Conservation (phyloP, 2,113 vertebrate species). For the Martes martes region DNA sequence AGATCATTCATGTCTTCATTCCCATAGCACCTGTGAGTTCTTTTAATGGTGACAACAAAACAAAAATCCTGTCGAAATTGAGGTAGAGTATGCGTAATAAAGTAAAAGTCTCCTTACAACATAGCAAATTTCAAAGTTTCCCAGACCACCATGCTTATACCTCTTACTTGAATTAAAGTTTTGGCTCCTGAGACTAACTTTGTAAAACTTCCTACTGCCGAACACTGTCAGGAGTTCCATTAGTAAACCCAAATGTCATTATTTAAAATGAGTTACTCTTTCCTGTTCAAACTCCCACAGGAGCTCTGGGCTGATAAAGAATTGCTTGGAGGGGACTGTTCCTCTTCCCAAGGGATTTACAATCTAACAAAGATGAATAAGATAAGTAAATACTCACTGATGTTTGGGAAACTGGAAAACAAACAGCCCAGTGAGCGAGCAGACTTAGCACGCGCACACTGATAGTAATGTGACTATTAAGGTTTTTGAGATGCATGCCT, state of each 20-base stretch:
- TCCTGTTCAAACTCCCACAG: constrained; percentile 28
- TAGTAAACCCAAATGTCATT: constrained; percentile 7
- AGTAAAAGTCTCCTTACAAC: neutral
- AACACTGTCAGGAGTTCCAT: neutral
- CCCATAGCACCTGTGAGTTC: neutral
- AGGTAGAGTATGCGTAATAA: neutral
- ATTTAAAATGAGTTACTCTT: constrained; percentile 23
- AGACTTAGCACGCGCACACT: neutral
- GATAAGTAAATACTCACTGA: constrained; percentile 46
- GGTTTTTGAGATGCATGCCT: neutral
- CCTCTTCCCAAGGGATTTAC: neutral
- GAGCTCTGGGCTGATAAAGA: neutral
- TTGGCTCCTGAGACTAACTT: neutral
- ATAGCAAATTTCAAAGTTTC: neutral
- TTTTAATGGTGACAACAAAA: neutral
- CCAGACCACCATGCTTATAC: neutral
- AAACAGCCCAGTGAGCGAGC: neutral
- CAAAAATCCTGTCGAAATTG: neutral
- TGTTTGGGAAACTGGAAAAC: constrained; percentile 55
- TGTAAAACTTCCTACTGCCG: neutral
- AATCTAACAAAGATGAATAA: constrained; percentile 31
- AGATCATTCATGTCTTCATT: neutral
- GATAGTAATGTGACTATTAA: neutral
- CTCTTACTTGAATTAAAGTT: neutral
- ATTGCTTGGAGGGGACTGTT: neutral